A percentile compares a stretch with the other conserved stretches of the same genome.
phyloP scores from a whole-genome alignment of 2,888 invertebrate species.

The Thyatira batis region DNA sequence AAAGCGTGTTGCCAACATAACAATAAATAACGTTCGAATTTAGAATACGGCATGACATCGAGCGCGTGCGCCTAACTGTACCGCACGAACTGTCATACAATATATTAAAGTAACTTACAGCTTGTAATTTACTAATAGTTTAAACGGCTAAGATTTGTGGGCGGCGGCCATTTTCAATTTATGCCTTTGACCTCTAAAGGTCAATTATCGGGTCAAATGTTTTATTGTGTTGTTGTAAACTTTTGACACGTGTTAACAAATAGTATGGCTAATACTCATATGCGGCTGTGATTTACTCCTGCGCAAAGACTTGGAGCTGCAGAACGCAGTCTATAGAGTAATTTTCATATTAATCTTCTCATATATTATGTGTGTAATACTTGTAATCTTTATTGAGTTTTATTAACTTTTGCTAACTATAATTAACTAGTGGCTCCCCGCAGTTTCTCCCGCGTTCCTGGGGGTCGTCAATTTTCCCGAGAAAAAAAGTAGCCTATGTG shows the following conservation, averaged over 20 bases:
- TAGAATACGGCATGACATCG: neutral
- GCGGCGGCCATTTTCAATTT: conserved; percentile 18
- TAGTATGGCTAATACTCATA: neutral
- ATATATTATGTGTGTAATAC: no score
- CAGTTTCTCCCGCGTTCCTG: no score
- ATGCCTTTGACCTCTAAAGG: conserved; percentile 7
- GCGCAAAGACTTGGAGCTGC: neutral
- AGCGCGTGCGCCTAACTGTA: conserved; percentile 4
- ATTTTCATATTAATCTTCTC: no score
- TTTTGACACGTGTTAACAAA: neutral
- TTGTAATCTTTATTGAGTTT: no score
- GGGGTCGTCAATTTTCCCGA: no score
- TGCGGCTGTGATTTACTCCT: neutral
- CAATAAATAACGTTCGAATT: conserved; percentile 2
- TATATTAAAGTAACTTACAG: conserved; percentile 7
- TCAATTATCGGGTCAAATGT: conserved; percentile 2
- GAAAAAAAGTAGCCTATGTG: no score
- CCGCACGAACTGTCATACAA: neutral
- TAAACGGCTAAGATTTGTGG: conserved; percentile 16
- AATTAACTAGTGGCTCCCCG: no score
- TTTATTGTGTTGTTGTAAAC: neutral
- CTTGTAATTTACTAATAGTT: conserved; percentile 10
- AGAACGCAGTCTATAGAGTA: no score
- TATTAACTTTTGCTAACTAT: no score
- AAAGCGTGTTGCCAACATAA: neutral